phyloP scores from a whole-genome alignment of 1,140 invertebrate genomes.

The Drosophila simulans region DNA sequence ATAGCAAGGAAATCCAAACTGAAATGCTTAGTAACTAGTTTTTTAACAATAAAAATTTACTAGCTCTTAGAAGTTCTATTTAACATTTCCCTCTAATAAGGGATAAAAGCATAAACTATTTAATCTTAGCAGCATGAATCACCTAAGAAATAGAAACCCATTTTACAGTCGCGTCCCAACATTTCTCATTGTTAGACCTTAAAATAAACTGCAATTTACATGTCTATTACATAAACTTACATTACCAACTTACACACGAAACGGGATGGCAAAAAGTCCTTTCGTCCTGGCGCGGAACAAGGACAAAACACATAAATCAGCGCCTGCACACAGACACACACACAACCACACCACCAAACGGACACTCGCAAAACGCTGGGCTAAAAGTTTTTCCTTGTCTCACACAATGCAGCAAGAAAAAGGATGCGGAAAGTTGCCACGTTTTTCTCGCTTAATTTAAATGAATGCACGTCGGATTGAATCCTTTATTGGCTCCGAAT shows the following conservation, averaged over 20 bases:
- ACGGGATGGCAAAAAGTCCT: conserved; percentile 38
- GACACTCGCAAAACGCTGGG: conserved; percentile 2
- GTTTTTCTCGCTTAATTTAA: conserved; percentile 32
- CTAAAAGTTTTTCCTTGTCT: conserved; percentile 44
- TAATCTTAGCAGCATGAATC: too few relatives aligned
- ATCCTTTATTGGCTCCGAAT: conserved; percentile 51
- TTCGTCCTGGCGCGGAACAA: conserved; percentile 46
- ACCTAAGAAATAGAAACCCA: not conserved
- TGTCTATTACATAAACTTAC: conserved; percentile 50
- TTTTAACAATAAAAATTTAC: too few relatives aligned
- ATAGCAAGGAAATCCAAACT: not conserved
- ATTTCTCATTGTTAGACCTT: conserved; percentile 14
- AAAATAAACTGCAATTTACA: conserved; percentile 48
- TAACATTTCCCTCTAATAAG: too few relatives aligned
- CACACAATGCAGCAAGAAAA: conserved; percentile 23
- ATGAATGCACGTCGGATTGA: conserved; percentile 38
- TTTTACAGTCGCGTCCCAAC: conserved; percentile 9
- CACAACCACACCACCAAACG: not conserved
- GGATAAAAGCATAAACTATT: too few relatives aligned
- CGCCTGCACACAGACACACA: conserved; percentile 16
- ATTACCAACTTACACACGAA: conserved; percentile 47
- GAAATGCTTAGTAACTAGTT: too few relatives aligned
- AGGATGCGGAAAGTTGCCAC: conserved; percentile 48
- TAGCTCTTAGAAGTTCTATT: too few relatives aligned
- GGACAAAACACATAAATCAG: conserved; percentile 68